phyloP scores from a whole-genome alignment of 2,888 invertebrate species.

The Stenurella melanura region DNA sequence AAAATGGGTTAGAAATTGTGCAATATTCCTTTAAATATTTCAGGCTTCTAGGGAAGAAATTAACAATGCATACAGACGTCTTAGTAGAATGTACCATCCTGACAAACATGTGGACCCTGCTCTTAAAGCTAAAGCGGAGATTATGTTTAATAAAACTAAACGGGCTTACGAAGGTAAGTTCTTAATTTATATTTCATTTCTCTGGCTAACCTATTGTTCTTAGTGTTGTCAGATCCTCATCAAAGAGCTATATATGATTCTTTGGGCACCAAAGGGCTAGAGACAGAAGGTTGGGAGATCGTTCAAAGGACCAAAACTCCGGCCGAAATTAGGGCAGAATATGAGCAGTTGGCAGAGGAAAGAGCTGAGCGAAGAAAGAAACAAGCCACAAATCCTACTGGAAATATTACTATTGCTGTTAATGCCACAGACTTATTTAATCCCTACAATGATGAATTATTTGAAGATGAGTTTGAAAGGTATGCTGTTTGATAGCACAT shows the following conservation, averaged over 20 bases:
- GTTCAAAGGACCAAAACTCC: constrained; percentile 94
- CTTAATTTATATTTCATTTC: not conserved
- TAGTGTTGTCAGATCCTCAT: constrained; percentile 93
- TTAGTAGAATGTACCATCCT: constrained; percentile 96
- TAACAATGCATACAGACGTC: constrained; percentile 91
- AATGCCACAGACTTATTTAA: constrained; percentile 96
- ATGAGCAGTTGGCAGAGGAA: constrained; percentile 90
- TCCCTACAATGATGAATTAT: constrained; percentile 84
- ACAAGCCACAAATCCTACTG: constrained; percentile 94
- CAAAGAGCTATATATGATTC: constrained; percentile 96
- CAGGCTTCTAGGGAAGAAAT: constrained; percentile 96
- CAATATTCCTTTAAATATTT: constrained; percentile 55
- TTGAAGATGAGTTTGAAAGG: constrained; percentile 71
- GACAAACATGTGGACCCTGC: constrained; percentile 93
- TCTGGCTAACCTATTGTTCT: constrained; percentile 4
- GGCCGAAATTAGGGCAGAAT: constrained; percentile 96
- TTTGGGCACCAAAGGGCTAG: constrained; percentile 90
- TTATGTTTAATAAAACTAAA: constrained; percentile 94
- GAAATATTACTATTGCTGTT: constrained; percentile 88
- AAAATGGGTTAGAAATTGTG: constrained; percentile 38
- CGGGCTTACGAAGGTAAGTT: constrained; percentile 90
- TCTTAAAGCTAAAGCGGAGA: constrained; percentile 91
- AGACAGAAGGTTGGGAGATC: constrained; percentile 97
- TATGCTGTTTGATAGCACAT: constrained; percentile 52
- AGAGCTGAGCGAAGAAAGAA: constrained; percentile 91